Evolutionary conservation across 2,113 vertebrate species (phyloP).

Genomic region (Prietella phreatophila): DNA sequence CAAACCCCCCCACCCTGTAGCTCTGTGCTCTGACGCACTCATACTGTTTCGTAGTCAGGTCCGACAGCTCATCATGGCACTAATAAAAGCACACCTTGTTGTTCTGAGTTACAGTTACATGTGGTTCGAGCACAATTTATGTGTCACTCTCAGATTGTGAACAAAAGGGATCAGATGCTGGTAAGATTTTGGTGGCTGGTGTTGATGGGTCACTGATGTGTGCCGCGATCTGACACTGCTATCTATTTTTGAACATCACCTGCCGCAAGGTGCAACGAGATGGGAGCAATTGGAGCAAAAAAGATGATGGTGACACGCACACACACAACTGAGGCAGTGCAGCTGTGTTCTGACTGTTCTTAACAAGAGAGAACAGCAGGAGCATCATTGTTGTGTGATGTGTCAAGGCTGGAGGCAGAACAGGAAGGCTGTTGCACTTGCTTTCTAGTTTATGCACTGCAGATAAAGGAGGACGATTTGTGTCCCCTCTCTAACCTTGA

Average conservation of each 20-base stretch:
- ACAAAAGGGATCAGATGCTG: constrained; percentile 1
- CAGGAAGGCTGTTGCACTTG: constrained; percentile 1
- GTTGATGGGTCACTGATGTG: constrained; percentile 57
- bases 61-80: constrained; percentile 17
- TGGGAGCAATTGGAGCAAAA: constrained; percentile 28
- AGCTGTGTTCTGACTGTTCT: constrained; percentile 35
- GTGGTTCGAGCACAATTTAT: constrained; percentile 30
- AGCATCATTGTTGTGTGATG: constrained; percentile 13
- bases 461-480: background rate
- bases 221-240: constrained; percentile 40
- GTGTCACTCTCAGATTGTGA: constrained; percentile 37
- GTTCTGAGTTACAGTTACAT: background rate
- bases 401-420: constrained; percentile 23
- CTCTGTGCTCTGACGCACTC: background rate
- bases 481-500: background rate
- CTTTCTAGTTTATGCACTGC: background rate
- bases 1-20: background rate
- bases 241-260: constrained; percentile 56
- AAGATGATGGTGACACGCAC: constrained; percentile 15
- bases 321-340: constrained; percentile 9
- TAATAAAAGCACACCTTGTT: constrained; percentile 13
- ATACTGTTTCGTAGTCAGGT: constrained; percentile 21
- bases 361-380: constrained; percentile 34
- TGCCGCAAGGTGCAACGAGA: constrained; percentile 21
- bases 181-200: constrained; percentile 30